Conservation (phyloP, 2,888 invertebrate species). For the Helobdella robusta region DNA sequence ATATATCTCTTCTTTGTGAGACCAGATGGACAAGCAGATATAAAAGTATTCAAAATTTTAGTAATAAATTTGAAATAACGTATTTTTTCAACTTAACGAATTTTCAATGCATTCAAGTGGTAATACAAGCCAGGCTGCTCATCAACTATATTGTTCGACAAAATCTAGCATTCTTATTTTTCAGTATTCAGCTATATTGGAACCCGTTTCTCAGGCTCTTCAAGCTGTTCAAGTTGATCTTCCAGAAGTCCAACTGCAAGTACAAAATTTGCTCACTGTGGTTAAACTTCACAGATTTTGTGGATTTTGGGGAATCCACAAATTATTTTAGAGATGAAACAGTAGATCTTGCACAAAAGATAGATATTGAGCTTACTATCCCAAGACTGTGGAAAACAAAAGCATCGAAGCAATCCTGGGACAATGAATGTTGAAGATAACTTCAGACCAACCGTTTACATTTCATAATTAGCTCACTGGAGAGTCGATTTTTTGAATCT, state of each 20-base stretch:
- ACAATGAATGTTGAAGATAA: background rate
- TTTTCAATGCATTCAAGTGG: background rate
- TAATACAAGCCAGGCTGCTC: background rate
- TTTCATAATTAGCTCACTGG: conserved; percentile 1
- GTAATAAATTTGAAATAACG: background rate
- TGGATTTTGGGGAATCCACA: no score
- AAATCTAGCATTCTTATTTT: background rate
- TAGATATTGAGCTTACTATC: background rate
- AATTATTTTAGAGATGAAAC: background rate
- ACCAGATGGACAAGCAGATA: background rate
- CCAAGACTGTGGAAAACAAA: conserved; percentile 1
- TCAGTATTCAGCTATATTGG: background rate
- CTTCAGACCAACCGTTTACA: background rate
- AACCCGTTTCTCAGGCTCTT: no score
- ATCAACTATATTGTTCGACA: background rate
- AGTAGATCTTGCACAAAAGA: background rate
- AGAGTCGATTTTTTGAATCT: background rate
- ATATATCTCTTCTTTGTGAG: background rate
- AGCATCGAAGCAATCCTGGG: conserved; percentile 1
- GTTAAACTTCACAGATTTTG: background rate
- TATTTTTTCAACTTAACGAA: background rate
- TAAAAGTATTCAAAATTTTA: background rate
- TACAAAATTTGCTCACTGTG: background rate
- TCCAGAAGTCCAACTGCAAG: conserved; percentile 4
- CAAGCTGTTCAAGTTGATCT: conserved; percentile 3